Base-by-base conservation (phyloP, 2,888 invertebrate genomes). In the Drosophila algonquin region DNA sequence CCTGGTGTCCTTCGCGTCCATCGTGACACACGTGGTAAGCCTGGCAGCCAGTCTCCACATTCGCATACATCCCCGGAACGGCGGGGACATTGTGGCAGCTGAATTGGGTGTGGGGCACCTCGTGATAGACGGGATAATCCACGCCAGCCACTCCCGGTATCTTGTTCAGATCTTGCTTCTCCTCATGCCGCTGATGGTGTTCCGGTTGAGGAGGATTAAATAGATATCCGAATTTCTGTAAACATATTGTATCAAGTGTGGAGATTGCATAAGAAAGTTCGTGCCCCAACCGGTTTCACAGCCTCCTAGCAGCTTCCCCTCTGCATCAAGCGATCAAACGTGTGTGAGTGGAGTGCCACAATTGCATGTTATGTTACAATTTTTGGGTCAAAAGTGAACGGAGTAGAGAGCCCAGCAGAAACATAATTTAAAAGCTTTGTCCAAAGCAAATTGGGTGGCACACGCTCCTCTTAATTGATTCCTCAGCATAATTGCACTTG, bases 21-120 rank as follows among this genome's bases (percentile, higher is more conserved):
- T 97, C 97, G 89, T 97, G 96, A 87, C 97, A 97, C 12, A 97
- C 95, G 92, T 97, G 97, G 92, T 97, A 97, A 0, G 96, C 97
- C 96, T 97, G 97, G 81, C 97, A 97, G 63, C 96, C 96, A 76
- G 97, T 95, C 91, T 97, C 97, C 1, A 96, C 95, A 89, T 97
- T 97, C n/a, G 97, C 97, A 90, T 97, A 97, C 95, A 97, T 97
- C 79, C 97, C 97, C 2, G 97, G 97, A 59, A 95, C 94, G 21
- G 95, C 95, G 0, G 97, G 97, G 46, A 97, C 96, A 80, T 95
- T 94, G 55, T 94, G 93, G 89, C 97, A 97, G 3, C 95, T 95
- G 93, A 97, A 97, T 78, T 94, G 94, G 18, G 97, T 97, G 35
- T 95, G 94, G 0, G 97, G 97, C 1, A 96, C 95, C 72, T 93